Conservation (phyloP, 2,888 invertebrate species). For the Galeopsomyia nigrocyanea region DNA sequence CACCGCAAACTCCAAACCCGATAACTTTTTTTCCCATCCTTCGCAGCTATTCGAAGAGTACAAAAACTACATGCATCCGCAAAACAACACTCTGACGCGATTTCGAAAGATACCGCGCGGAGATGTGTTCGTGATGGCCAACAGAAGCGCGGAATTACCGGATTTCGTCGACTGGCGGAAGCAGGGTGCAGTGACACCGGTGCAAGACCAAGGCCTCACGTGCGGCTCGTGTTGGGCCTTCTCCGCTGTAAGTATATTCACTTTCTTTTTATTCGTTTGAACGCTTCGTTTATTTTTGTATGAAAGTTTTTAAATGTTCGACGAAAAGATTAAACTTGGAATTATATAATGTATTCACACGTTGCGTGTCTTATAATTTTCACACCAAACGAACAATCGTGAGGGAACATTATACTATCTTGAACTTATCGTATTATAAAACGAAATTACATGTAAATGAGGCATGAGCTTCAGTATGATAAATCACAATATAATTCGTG, state of each 20-base stretch:
- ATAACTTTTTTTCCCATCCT: too few relatives aligned
- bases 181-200: constrained; percentile 85
- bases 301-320: too few relatives aligned
- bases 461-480: background rate
- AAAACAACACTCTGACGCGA: constrained; percentile 69
- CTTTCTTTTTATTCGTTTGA: too few relatives aligned
- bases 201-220: constrained; percentile 87
- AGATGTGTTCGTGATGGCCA: constrained; percentile 74
- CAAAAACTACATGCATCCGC: constrained; percentile 77
- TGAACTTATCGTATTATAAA: too few relatives aligned
- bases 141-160: constrained; percentile 79
- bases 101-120: constrained; percentile 52
- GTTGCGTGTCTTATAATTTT: too few relatives aligned
- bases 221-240: constrained; percentile 81
- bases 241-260: constrained; percentile 67
- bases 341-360: too few relatives aligned
- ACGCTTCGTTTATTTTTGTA: too few relatives aligned
- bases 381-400: too few relatives aligned
- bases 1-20: too few relatives aligned
- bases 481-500: background rate
- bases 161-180: constrained; percentile 86
- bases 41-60: constrained; percentile 84
- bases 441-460: background rate
- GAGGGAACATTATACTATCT: too few relatives aligned
- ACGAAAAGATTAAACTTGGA: background rate